Percentiles rank a stretch among this genome's conserved stretches.
These are phyloP conservation scores for Sepiola atlantica DNA, from an alignment of 2,888 invertebrate genomes.

Conservation along the genomic window DNA sequence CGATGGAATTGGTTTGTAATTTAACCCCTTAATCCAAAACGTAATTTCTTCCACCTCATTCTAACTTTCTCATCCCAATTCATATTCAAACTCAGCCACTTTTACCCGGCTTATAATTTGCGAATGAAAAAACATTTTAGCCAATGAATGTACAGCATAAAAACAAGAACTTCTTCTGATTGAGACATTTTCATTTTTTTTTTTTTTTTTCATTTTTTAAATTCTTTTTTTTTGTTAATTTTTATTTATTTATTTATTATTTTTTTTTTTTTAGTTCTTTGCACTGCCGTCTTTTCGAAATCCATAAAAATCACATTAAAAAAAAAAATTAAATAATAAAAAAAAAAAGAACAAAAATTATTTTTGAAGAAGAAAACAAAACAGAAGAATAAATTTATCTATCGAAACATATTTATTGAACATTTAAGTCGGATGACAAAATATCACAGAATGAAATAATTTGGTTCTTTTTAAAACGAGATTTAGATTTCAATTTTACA, in stretches of 20 bases:
- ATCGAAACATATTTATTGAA: not conserved
- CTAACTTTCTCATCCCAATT: too few relatives aligned
- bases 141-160: not conserved
- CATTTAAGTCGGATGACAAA: not conserved
- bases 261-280: not conserved
- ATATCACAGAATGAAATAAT: not conserved
- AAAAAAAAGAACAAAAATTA: not conserved
- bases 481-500: not conserved
- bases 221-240: not conserved
- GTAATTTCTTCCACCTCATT: too few relatives aligned
- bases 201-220: not conserved
- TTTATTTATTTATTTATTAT: too few relatives aligned
- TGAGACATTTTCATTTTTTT: not conserved
- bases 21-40: too few relatives aligned
- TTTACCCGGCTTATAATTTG: too few relatives aligned
- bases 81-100: not conserved
- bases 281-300: not conserved
- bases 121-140: too few relatives aligned
- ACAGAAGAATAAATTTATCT: not conserved
- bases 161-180: not conserved
- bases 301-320: not conserved
- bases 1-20: too few relatives aligned
- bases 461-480: not conserved
- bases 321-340: not conserved
- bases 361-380: constrained; percentile 19